Evolutionary conservation across 1,140 invertebrate genomes (phyloP).

Genomic region (Drosophila fuyamai): DNA sequence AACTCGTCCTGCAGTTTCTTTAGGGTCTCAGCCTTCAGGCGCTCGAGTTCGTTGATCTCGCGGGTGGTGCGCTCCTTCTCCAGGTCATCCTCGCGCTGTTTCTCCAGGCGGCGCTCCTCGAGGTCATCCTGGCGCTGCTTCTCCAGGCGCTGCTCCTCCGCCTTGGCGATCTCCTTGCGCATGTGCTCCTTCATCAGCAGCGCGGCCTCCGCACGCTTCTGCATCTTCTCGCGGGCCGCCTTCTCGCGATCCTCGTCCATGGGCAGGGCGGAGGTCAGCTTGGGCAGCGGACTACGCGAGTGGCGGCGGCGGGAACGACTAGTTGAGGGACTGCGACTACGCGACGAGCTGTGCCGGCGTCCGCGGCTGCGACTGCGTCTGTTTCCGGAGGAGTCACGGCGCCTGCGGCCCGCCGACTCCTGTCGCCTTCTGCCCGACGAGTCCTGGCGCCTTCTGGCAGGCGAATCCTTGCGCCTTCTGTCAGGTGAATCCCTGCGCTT

Average conservation of each 20-base stretch:
- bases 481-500: slow-evolving; percentile 20
- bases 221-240: slow-evolving; percentile 83
- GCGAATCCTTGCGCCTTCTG: slow-evolving; percentile 14
- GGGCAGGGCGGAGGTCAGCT: slow-evolving; percentile 35
- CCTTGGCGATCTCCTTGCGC: slow-evolving; percentile 85
- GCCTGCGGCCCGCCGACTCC: slow-evolving; percentile 39
- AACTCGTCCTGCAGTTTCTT: slow-evolving; percentile 80
- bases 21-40: slow-evolving; percentile 75
- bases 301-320: slow-evolving; percentile 53
- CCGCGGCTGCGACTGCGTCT: slow-evolving; percentile 61
- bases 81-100: slow-evolving; percentile 79
- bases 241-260: slow-evolving; percentile 66
- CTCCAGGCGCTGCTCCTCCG: slow-evolving; percentile 84
- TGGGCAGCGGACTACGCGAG: slow-evolving; percentile 54
- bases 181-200: slow-evolving; percentile 86
- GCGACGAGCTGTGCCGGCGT: slow-evolving; percentile 56
- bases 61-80: slow-evolving; percentile 78
- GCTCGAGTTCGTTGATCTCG: slow-evolving; percentile 78
- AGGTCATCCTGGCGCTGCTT: slow-evolving; percentile 78
- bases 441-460: slow-evolving; percentile 25
- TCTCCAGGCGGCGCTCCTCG: slow-evolving; percentile 83
- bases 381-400: slow-evolving; percentile 17
- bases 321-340: slow-evolving; percentile 46
- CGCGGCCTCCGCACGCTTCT: slow-evolving; percentile 85
- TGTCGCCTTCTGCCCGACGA: slow-evolving; percentile 38